Evolutionary conservation across 1,140 invertebrate genomes (phyloP).

Genomic region (Brachionus asplanchnoidis): DNA sequence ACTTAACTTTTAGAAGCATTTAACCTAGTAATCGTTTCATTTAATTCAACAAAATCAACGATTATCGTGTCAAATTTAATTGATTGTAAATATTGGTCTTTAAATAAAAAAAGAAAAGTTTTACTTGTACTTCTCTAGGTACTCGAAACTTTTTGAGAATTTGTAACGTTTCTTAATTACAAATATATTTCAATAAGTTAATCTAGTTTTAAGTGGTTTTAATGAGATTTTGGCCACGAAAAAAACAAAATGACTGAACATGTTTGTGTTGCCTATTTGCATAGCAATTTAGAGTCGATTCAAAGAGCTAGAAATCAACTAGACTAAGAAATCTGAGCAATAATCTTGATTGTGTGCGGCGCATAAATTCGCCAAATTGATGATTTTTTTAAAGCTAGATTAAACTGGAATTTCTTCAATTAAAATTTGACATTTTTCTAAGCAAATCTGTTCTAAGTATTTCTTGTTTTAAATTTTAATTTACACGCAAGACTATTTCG

Average conservation of each 20-base stretch:
- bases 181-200: constrained; percentile 39
- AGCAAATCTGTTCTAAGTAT: neutral
- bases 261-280: neutral
- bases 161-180: constrained; percentile 38
- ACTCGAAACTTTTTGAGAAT: constrained; percentile 1
- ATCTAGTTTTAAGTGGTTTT: constrained; percentile 37
- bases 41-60: neutral
- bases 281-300: neutral
- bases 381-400: neutral
- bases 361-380: neutral
- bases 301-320: neutral
- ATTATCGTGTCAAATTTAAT: constrained; percentile 41
- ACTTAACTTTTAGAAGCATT: constrained; percentile 2
- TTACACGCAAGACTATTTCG: neutral
- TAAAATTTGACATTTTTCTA: neutral
- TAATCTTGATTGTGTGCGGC: constrained; percentile 13
- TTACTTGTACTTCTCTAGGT: constrained; percentile 6
- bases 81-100: constrained; percentile 34
- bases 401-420: neutral
- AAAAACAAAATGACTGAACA: constrained; percentile 1
- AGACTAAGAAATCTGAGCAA: neutral
- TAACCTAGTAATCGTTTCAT: constrained; percentile 31
- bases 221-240: constrained; percentile 19
- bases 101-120: neutral
- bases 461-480: neutral